Conservation (phyloP, 23 tunicate genomes). For the Styela clava region DNA sequence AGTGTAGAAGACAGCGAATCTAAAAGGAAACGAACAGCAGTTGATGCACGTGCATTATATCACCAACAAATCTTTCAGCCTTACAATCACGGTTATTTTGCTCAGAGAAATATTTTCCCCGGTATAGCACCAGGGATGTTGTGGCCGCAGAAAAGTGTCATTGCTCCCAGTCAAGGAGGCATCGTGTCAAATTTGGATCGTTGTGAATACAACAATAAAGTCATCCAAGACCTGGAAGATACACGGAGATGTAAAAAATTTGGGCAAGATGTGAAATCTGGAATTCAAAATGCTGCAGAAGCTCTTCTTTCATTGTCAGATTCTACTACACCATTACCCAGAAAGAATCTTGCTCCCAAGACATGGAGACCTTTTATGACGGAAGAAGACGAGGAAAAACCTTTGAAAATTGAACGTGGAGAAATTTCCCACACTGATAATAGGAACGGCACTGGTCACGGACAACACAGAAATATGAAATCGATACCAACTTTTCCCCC, state of each 20-base stretch:
- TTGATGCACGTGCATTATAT: background rate
- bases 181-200: background rate
- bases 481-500: no score
- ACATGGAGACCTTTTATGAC: slow-evolving; percentile 9
- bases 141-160: background rate
- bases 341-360: background rate
- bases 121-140: background rate
- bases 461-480: no score
- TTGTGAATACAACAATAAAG: background rate
- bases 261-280: background rate
- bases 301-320: background rate
- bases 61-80: background rate
- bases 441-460: no score
- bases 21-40: background rate
- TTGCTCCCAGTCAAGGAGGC: background rate
- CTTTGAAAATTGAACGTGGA: no score
- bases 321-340: background rate
- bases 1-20: background rate
- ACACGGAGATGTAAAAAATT: background rate
- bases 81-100: background rate
- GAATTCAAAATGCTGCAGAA: background rate
- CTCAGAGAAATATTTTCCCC: background rate
- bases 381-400: background rate
- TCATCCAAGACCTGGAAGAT: background rate
- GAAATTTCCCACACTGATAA: no score